These are phyloP conservation scores for Podocnemis expansa DNA, from an alignment of 2,113 vertebrate species.

Conservation along the genomic window DNA sequence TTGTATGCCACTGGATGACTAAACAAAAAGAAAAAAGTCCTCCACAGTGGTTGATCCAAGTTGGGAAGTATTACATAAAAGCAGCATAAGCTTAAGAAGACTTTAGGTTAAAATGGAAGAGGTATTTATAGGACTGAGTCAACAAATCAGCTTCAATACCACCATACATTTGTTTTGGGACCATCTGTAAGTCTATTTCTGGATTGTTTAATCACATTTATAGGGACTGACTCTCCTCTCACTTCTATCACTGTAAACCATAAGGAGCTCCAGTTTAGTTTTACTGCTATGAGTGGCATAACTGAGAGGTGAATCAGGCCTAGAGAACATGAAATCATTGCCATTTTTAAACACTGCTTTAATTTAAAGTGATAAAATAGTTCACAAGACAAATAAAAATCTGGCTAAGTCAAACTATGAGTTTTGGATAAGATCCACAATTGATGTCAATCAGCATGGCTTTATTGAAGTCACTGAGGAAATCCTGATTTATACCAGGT, in stretches of 20 bases:
- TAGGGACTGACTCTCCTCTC: conserved; percentile 43
- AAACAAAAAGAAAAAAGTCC: conserved; percentile 42
- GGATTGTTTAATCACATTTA: conserved; percentile 66
- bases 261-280: conserved; percentile 7
- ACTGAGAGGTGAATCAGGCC: conserved; percentile 36
- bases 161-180: conserved; percentile 67
- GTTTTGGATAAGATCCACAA: not conserved
- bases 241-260: conserved; percentile 52
- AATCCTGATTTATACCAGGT: not conserved
- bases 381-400: not conserved
- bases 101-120: conserved; percentile 64
- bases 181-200: conserved; percentile 77
- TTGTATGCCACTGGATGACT: conserved; percentile 36
- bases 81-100: conserved; percentile 28
- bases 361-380: not conserved
- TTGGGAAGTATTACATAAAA: conserved; percentile 13
- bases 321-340: conserved; percentile 13
- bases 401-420: rapidly evolving
- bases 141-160: conserved; percentile 69
- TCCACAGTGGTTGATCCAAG: conserved; percentile 54
- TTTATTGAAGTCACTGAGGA: not conserved
- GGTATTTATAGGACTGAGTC: conserved; percentile 75
- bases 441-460: not conserved
- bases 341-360: not conserved
- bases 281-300: conserved; percentile 38